Evolutionary conservation across 2,797 vertebrate genomes (phyloP), one percentile per base, ranked within the genome.

Genomic region (Macropus fuliginosus): DNA sequence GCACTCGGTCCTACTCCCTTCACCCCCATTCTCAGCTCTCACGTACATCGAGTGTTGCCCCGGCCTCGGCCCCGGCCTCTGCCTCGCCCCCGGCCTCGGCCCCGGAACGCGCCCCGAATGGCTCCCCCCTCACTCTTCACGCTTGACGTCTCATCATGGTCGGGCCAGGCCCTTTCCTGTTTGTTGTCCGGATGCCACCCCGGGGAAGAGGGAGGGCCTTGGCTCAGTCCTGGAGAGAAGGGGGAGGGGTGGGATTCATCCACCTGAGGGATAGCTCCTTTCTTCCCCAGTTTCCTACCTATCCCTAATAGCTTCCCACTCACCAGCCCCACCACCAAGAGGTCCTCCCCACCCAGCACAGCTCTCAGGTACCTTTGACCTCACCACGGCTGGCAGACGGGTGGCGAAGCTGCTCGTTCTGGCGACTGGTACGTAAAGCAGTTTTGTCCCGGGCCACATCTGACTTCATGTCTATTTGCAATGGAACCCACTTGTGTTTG

Each of bases 401-500:
- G 95, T 99, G 99, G 56, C 99, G 99, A 29, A 99, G 99, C 96
- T 98, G 99, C 92, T 99, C 99, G 0, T 99, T 99, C 29, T 99
- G 99, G 46, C 99, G 99, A 99, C 99, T 99, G 98, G 99, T 99
- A 97, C 99, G 99, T 46, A 99, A 99, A 55, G 99, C 99, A 0
- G 99, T 99, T 96, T 99, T 99, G 97, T 99, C 99, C 92, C 99
- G 98, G 52, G 99, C 99, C 93, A 99, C 99, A 95, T 99, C 99
- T 0, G 99, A 99, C 98, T 99, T 99, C 99, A 99, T 99, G 97
- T 99, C 99, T 93, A 99, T 99, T 98, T 99, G 99, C 97, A 99
- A 98, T 18, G 99, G 99, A 98, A 99, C 99, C 99, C 99, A 99
- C 98, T 99, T 99, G 98, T 99, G 99, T 98, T 99, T 99, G 98